phyloP scores from a whole-genome alignment of 2,888 invertebrate species.

The Nemurella pictetii region DNA sequence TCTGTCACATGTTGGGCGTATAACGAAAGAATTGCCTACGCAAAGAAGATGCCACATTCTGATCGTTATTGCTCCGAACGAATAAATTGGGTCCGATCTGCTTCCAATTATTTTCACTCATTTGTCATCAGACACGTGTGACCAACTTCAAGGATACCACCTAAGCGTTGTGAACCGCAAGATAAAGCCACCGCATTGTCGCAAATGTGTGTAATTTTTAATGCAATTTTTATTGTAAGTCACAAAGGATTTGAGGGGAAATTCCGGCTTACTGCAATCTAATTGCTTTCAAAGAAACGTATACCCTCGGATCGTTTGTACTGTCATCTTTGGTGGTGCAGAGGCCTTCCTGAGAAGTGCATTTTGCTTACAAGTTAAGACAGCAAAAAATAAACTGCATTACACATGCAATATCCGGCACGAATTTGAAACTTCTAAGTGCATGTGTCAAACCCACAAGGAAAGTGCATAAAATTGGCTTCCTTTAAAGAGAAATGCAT shows the following conservation, averaged over 20 bases:
- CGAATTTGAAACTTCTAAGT: background rate
- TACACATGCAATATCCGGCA: background rate
- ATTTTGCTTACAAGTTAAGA: background rate
- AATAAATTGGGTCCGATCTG: background rate
- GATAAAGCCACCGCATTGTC: background rate
- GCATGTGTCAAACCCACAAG: background rate
- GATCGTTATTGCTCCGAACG: background rate
- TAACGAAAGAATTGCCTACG: background rate
- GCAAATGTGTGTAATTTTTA: background rate
- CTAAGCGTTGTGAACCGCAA: background rate
- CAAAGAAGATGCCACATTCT: conserved; percentile 11
- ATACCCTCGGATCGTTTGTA: background rate
- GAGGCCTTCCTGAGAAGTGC: background rate
- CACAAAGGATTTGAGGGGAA: background rate
- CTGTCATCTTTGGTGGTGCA: background rate
- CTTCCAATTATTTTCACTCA: background rate
- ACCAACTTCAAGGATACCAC: background rate
- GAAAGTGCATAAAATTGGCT: background rate
- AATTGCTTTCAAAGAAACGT: background rate
- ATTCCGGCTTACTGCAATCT: background rate
- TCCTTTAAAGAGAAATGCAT: background rate
- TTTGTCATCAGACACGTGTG: background rate
- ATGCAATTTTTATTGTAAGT: background rate
- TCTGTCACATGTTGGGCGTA: background rate
- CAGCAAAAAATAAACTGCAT: background rate